Conservation (phyloP, 2,113 vertebrate genomes). For the Chiloscyllium plagiosum region DNA sequence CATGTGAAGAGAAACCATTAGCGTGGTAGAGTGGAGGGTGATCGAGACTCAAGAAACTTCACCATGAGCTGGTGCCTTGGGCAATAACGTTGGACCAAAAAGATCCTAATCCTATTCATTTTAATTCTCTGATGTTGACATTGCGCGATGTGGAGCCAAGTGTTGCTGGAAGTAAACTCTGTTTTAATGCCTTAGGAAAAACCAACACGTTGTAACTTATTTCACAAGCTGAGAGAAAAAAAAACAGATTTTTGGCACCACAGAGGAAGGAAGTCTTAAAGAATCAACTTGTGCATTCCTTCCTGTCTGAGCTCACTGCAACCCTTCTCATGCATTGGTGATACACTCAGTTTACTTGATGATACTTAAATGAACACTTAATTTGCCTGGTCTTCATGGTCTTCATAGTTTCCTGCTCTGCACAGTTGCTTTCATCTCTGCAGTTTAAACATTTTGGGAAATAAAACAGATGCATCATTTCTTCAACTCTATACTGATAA, state of each 20-base stretch:
- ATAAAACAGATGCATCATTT: background rate
- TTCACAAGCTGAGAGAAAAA: slow-evolving; percentile 10
- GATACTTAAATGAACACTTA: background rate
- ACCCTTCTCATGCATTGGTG: background rate
- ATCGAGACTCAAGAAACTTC: background rate
- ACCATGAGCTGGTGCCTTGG: background rate
- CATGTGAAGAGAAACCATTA: background rate
- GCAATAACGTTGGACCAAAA: background rate
- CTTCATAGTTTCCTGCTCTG: background rate
- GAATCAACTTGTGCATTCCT: background rate
- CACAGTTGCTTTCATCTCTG: background rate
- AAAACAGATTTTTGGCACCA: slow-evolving; percentile 17
- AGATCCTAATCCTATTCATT: background rate
- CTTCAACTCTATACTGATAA: too few species aligned
- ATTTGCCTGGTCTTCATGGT: background rate
- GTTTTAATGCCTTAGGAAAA: background rate
- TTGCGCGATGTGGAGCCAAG: background rate
- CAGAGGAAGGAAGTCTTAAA: background rate
- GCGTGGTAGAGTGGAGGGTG: background rate
- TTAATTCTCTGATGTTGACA: background rate
- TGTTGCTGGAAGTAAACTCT: background rate
- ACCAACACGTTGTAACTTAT: background rate
- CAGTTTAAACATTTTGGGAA: background rate
- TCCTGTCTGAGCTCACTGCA: slow-evolving; percentile 18
- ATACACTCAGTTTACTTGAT: background rate